phyloP scores from a whole-genome alignment of 2,797 vertebrate genomes.

The Enteromius argenteus region DNA sequence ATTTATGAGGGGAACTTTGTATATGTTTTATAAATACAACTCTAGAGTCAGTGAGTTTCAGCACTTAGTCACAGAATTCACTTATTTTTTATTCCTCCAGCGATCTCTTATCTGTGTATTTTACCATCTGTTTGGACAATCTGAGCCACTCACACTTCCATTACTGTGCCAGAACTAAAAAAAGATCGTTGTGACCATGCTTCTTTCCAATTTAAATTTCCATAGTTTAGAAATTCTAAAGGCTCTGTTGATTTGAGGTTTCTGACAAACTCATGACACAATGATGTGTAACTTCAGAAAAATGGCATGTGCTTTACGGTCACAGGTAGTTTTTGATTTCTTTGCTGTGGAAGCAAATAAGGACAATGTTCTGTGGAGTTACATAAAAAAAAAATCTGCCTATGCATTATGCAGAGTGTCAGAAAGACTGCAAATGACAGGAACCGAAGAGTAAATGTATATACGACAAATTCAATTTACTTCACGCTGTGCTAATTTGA shows the following conservation, averaged over 20 bases:
- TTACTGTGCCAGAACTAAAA: neutral
- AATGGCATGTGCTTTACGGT: neutral
- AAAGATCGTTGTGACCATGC: neutral
- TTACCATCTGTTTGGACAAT: constrained; percentile 10
- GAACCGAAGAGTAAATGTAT: neutral
- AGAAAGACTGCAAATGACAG: neutral
- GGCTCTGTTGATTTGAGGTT: neutral
- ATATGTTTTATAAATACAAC: constrained; percentile 3
- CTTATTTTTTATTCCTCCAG: neutral
- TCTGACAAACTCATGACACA: neutral
- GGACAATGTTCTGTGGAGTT: neutral
- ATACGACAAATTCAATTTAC: neutral
- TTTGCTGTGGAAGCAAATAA: neutral
- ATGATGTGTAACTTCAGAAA: neutral
- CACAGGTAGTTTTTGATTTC: neutral
- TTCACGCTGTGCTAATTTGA: neutral
- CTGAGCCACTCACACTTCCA: neutral
- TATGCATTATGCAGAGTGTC: neutral
- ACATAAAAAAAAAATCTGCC: neutral
- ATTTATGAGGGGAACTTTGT: neutral
- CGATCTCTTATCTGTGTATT: constrained; percentile 10
- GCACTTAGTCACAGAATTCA: neutral
- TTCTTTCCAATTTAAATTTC: neutral
- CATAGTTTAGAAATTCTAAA: neutral
- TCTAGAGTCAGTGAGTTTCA: neutral